phyloP scores from a whole-genome alignment of 2,888 invertebrate species.

The Lycophotia porphyrea region DNA sequence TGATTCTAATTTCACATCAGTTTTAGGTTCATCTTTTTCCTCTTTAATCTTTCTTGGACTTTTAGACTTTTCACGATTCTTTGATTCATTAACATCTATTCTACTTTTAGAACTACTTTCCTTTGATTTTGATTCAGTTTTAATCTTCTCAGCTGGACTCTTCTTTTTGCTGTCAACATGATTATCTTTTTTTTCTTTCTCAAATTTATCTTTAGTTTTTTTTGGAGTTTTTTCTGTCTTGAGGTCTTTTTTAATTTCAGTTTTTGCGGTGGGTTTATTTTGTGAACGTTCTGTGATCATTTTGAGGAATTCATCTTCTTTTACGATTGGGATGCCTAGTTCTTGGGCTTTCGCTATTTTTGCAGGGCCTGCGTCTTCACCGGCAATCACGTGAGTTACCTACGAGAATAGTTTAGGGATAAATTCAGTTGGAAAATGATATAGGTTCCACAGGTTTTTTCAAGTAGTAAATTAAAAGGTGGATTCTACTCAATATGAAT shows the following conservation, averaged over 20 bases:
- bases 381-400: slow-evolving; percentile 95
- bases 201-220: slow-evolving; percentile 63
- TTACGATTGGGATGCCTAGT: slow-evolving; percentile 93
- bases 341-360: slow-evolving; percentile 94
- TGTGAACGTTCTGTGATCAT: slow-evolving; percentile 90
- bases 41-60: slow-evolving; percentile 63
- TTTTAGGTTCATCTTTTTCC: slow-evolving; percentile 55
- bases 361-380: slow-evolving; percentile 96
- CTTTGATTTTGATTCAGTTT: slow-evolving; percentile 49
- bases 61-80: slow-evolving; percentile 60
- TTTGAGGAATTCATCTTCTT: slow-evolving; percentile 95
- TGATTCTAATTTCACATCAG: slow-evolving; percentile 53
- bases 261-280: slow-evolving; percentile 51
- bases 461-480: background rate
- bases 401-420: slow-evolving; percentile 58
- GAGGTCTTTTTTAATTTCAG: slow-evolving; percentile 58
- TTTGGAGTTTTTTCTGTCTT: slow-evolving; percentile 69
- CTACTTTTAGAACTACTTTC: slow-evolving; percentile 49
- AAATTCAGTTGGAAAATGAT: background rate
- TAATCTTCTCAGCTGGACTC: slow-evolving; percentile 48
- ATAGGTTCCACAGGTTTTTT: background rate
- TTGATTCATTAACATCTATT: slow-evolving; percentile 54
- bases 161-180: slow-evolving; percentile 64
- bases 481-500: background rate
- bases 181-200: slow-evolving; percentile 63